These are phyloP conservation scores for Drosophila ercepeae DNA, from an alignment of 1,140 invertebrate genomes.

Conservation along the genomic window DNA sequence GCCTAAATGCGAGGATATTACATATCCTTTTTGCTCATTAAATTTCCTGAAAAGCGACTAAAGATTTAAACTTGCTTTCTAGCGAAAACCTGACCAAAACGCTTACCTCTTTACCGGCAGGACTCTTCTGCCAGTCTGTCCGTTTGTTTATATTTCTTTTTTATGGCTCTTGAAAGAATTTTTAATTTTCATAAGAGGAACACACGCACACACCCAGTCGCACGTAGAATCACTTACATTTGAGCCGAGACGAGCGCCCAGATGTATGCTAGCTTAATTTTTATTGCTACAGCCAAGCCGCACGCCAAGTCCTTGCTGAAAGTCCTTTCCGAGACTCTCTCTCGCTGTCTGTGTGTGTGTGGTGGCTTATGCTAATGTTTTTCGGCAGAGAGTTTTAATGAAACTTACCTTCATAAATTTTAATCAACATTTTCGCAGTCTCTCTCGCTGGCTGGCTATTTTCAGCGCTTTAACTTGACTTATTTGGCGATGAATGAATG, in stretches of 20 bases:
- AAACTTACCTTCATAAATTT: constrained; percentile 60
- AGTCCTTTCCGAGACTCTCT: background rate
- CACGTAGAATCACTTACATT: constrained; percentile 5
- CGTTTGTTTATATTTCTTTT: constrained; percentile 49
- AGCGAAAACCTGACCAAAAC: background rate
- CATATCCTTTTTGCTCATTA: too few species aligned
- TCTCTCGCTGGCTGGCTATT: constrained; percentile 1
- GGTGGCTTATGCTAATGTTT: constrained; percentile 63
- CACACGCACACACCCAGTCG: constrained; percentile 8
- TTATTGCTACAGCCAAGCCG: constrained; percentile 52
- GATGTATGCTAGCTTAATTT: constrained; percentile 68
- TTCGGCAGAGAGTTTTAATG: constrained; percentile 60
- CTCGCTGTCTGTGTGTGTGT: constrained; percentile 11
- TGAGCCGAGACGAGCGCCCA: constrained; percentile 27
- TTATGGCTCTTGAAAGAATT: constrained; percentile 61
- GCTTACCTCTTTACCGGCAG: background rate
- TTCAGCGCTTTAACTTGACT: constrained; percentile 20
- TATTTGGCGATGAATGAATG: background rate
- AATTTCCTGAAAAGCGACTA: background rate
- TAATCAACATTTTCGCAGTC: constrained; percentile 44
- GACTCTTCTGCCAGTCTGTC: constrained; percentile 4
- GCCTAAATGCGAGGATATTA: background rate
- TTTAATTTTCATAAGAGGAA: constrained; percentile 71
- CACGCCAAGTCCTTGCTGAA: constrained; percentile 32
- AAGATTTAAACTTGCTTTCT: background rate